phyloP scores from a whole-genome alignment of 1,140 invertebrate species.

The Bursaphelenchus mucronatus region DNA sequence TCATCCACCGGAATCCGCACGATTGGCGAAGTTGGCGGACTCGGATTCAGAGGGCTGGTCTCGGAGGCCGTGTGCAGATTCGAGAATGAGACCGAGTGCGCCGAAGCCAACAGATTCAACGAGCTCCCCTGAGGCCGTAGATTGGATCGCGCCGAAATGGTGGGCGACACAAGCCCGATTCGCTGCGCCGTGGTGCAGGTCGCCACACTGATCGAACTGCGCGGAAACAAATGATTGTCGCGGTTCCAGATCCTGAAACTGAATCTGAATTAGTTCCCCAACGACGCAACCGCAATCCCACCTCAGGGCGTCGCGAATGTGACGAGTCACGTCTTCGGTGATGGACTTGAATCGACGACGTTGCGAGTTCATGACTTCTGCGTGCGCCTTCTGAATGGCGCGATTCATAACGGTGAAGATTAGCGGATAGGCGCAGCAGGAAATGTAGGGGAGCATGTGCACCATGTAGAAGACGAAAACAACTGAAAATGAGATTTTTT shows the following conservation, averaged over 20 bases:
- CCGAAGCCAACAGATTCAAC: too few species aligned
- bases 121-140: too few species aligned
- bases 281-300: background rate
- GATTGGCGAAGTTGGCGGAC: too few species aligned
- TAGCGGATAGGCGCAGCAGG: constrained; percentile 41
- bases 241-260: constrained; percentile 8
- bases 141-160: too few species aligned
- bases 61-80: too few species aligned
- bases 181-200: background rate
- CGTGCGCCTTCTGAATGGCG: constrained; percentile 41
- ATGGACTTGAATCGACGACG: constrained; percentile 31
- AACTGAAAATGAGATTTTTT: constrained; percentile 27
- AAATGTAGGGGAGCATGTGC: constrained; percentile 46
- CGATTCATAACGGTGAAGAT: constrained; percentile 51
- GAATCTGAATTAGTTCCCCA: background rate
- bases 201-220: constrained; percentile 6
- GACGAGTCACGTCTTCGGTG: constrained; percentile 31
- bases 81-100: too few species aligned
- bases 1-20: too few species aligned
- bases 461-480: constrained; percentile 42
- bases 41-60: too few species aligned
- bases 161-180: background rate
- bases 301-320: constrained; percentile 30
- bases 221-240: constrained; percentile 9
- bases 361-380: constrained; percentile 36